Evolutionary conservation across 2,113 vertebrate species (phyloP), one percentile per base, ranked within the genome.

Genomic region (Daboia siamensis): DNA sequence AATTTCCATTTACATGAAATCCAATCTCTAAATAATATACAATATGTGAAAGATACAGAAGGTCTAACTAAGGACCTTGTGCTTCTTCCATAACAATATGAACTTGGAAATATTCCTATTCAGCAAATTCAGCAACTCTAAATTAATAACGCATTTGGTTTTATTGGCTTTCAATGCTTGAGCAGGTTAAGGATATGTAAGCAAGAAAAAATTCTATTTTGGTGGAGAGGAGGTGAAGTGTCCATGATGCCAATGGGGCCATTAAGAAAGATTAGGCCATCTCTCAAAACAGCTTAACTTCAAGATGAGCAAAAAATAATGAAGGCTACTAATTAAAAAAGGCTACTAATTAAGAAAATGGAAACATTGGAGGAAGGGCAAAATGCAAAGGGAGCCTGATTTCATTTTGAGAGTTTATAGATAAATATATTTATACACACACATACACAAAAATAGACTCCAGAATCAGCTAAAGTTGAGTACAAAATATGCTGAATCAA

Each of bases 21-120:
- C 21, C 20, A 39, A 57, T 13, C 9, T 44, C 10, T 55, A 44
- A 56, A 89, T 44, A 24, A 13, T 61, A 52, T n/a, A 39, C 64
- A 61, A 61, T 86, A 23, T 15, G 54, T 84, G 26, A 85, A 44
- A 57, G 85, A n/a, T 12, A 23, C 44, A 51, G 20, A 59, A 61
- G 39, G 29, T 52, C 88, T 56, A 57, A 9, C 33, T 8, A 51
- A 87, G 51, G 12, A 69, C 23, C 29, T 26, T 86, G 29, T 84
- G 44, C 55, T 39, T 84, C 54, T 89, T 59, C 89, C 95, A 90
- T 95, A 97, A 84, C 95, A 97, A 95, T 95, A 97, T 94, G 61
- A 96, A 96, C 95, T 80, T 95, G 95, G 94, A 97, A 97, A 97
- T 96, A 97, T 96, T 96, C 97, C 95, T 95, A 86, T 92, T 97